A percentile compares a stretch with the other conserved stretches of the same genome.
Conservation (phyloP, 2,797 vertebrate species). For the Gymnothorax javanicus region DNA sequence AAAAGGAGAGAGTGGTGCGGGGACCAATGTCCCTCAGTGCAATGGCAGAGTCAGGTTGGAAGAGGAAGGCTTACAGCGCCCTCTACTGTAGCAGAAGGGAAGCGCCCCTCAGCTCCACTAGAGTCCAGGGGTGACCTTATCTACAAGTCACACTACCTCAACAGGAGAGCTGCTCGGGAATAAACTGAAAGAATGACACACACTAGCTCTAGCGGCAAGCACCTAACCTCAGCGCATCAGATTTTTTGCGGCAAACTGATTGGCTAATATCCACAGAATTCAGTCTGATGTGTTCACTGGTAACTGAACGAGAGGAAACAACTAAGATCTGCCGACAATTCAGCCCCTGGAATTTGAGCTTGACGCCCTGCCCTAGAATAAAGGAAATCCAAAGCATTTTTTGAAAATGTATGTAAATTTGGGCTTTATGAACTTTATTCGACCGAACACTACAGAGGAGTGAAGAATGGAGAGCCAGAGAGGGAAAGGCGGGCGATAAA, state of each 20-base stretch:
- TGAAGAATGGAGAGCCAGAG: no score
- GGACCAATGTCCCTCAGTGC: conserved; percentile 20
- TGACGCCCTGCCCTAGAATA: neutral
- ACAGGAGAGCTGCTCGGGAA: neutral
- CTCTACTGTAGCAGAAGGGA: conserved; percentile 34
- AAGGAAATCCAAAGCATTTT: neutral
- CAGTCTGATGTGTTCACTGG: neutral
- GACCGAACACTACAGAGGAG: no score
- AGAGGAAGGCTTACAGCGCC: conserved; percentile 36
- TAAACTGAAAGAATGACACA: neutral
- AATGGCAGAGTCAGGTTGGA: neutral
- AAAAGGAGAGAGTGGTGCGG: neutral
- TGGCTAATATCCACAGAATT: neutral
- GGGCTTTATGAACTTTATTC: no score
- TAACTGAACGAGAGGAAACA: neutral
- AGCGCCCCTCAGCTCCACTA: neutral
- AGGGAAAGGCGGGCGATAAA: no score
- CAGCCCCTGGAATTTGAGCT: neutral
- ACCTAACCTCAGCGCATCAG: no score
- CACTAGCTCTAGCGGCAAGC: neutral
- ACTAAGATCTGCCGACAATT: neutral
- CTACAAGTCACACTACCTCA: neutral
- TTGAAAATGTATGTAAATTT: no score
- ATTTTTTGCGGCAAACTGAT: neutral
- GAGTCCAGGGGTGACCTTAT: neutral